A percentile compares a stretch with the other conserved stretches of the same genome.
These are phyloP conservation scores for Lophius americanus DNA, from an alignment of 2,797 vertebrate species.

Conservation along the genomic window DNA sequence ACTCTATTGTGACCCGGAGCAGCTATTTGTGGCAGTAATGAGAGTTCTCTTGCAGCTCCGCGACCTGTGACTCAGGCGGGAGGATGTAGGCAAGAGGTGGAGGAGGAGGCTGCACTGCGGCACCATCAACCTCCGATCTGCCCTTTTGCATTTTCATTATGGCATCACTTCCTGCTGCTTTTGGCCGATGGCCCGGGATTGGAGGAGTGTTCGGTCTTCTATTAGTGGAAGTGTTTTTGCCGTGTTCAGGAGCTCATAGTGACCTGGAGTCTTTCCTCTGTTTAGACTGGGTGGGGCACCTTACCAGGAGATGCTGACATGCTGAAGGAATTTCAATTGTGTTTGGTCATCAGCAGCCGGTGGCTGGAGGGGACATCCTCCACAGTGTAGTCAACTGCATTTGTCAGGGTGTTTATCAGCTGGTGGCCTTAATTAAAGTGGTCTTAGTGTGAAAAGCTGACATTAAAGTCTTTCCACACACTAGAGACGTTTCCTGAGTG, in stretches of 20 bases:
- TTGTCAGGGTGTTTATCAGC: not conserved
- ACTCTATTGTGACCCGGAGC: slow-evolving; percentile 47
- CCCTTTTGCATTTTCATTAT: slow-evolving; percentile 42
- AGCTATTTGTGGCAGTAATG: slow-evolving; percentile 51
- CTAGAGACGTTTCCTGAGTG: no score
- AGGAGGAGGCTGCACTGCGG: slow-evolving; percentile 62
- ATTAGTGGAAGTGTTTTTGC: slow-evolving; percentile 20
- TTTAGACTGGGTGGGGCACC: slow-evolving; percentile 15
- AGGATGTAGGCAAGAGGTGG: slow-evolving; percentile 18
- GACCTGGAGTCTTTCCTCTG: slow-evolving; percentile 18
- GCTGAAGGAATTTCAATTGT: slow-evolving; percentile 30
- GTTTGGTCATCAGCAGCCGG: slow-evolving; percentile 22
- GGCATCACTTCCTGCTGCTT: slow-evolving; percentile 61
- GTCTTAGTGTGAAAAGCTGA: no score
- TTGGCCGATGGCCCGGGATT: slow-evolving; percentile 22
- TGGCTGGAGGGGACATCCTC: slow-evolving; percentile 15
- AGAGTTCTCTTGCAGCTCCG: slow-evolving; percentile 61
- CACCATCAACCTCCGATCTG: slow-evolving; percentile 56
- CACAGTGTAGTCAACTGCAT: not conserved
- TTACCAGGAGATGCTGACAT: slow-evolving; percentile 21
- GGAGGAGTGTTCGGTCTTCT: slow-evolving; percentile 29
- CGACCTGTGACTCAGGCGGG: slow-evolving; percentile 52
- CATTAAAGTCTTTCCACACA: no score
- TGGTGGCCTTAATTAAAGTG: no score
- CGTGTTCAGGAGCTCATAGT: slow-evolving; percentile 20